A percentile compares a stretch with the other conserved stretches of the same genome.
These are phyloP conservation scores for Sebastes jordani DNA, from an alignment of 2,797 vertebrate species.

Conservation along the genomic window DNA sequence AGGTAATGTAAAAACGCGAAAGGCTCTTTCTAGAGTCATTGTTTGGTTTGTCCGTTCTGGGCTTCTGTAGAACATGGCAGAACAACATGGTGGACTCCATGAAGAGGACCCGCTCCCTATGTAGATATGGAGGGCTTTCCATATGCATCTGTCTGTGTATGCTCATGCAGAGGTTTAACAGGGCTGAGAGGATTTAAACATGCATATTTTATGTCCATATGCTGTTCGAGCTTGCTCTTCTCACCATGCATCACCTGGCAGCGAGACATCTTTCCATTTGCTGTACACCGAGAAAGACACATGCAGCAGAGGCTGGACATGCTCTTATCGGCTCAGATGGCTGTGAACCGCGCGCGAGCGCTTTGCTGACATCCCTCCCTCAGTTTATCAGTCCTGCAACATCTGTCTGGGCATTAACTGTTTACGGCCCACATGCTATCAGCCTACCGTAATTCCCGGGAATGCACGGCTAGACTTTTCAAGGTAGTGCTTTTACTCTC, in stretches of 20 bases:
- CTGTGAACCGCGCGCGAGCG: constrained; percentile 55
- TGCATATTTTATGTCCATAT: constrained; percentile 20
- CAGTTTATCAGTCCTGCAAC: constrained; percentile 65
- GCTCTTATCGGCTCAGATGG: constrained; percentile 65
- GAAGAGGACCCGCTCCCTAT: too few species aligned
- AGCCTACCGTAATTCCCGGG: constrained; percentile 50
- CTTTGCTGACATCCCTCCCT: constrained; percentile 55
- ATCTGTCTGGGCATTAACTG: constrained; percentile 70
- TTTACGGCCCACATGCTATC: constrained; percentile 59
- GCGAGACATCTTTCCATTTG: constrained; percentile 15
- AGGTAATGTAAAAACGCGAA: too few species aligned
- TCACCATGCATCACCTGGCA: constrained; percentile 32
- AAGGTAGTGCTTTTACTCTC: constrained; percentile 37
- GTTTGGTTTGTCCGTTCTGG: too few species aligned
- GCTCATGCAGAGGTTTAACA: constrained; percentile 15
- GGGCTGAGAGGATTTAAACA: constrained; percentile 1
- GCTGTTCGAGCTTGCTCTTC: constrained; percentile 10
- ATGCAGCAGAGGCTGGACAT: constrained; percentile 13
- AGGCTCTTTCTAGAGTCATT: too few species aligned
- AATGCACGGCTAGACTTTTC: constrained; percentile 44
- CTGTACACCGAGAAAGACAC: background rate
- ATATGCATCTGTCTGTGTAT: constrained; percentile 9
- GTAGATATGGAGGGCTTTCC: background rate
- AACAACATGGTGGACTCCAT: accelerated
- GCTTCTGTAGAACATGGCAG: too few species aligned